Evolutionary conservation across 2,888 invertebrate species (phyloP), one percentile per base, ranked within the genome.

Genomic region (Byasa hedistus): DNA sequence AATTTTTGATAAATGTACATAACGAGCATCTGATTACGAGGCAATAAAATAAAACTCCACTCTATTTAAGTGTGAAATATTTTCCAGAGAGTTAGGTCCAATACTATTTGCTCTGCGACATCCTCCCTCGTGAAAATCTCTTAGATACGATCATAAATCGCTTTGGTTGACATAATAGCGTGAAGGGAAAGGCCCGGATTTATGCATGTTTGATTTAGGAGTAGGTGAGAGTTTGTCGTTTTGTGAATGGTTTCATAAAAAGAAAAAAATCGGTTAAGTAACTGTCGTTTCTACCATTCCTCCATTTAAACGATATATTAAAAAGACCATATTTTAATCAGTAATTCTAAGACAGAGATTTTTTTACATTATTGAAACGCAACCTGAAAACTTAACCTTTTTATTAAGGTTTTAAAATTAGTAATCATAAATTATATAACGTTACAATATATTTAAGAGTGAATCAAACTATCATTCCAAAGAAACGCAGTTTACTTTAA

Each of bases 101-200:
- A 84, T 87, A 83, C 79, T 85, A 87, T 87, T 87, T 87, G 84
- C 85, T 82, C 76, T 74, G 71, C 75, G 79, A 82, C 85, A 82
- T 85, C 83, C 79, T 80, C 80, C 82, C 81, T 80, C 82, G 79
- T 83, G 84, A 80, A 87, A 89, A 89, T 88, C 87, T 89, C 86
- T 86, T 82, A 84, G 86, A 87, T 83, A 80, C 79, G 83, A 86
- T 87, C 89, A 88, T 90, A 91, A 90, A 90, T 89, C 88, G 87
- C 84, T 86, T 86, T 82, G 82, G 84, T 85, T 89, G 89, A 89
- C 89, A 86, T 89, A 89, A 90, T 88, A 86, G 88, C 87, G 85
- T 84, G 83, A 87, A 87, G 86, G 86, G 85, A 85, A 84, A 78
- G 83, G 83, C 79, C 79, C 84, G 85, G 88, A 89, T 89, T 89